Evolutionary conservation across 2,113 vertebrate species (phyloP).

Genomic region (Picathartes gymnocephalus): DNA sequence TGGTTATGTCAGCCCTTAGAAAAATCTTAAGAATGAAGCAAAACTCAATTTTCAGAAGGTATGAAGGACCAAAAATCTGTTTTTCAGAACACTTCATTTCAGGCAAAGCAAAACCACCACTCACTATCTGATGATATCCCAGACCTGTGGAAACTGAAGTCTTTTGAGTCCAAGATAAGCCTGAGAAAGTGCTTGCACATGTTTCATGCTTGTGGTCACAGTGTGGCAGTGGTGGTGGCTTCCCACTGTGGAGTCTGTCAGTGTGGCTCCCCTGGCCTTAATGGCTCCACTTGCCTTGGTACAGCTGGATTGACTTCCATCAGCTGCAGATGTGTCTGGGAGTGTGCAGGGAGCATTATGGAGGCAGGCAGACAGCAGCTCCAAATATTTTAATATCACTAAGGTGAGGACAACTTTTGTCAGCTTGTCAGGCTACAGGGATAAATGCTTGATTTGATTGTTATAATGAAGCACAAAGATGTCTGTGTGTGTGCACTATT

Average conservation of each 20-base stretch:
- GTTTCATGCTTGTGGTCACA: background rate
- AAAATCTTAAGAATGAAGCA: background rate
- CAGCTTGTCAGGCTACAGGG: background rate
- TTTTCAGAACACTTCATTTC: background rate
- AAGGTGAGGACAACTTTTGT: background rate
- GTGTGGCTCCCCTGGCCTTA: background rate
- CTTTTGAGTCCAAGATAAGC: background rate
- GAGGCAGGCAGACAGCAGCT: background rate
- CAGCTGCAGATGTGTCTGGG: background rate
- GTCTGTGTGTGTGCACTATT: background rate
- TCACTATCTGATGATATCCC: background rate
- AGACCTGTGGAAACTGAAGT: background rate
- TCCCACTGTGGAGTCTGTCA: background rate
- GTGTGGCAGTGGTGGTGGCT: background rate
- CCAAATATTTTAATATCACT: background rate
- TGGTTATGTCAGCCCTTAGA: background rate
- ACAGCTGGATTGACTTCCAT: background rate
- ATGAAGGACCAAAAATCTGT: background rate
- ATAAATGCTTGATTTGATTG: background rate
- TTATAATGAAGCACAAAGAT: background rate
- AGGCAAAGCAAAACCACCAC: background rate
- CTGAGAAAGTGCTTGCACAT: background rate
- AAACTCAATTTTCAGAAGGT: background rate
- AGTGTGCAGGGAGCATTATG: rapidly evolving
- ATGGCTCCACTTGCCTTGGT: background rate